Evolutionary conservation across 2,113 vertebrate species (phyloP).

Genomic region (Coptodon bakossiorum): DNA sequence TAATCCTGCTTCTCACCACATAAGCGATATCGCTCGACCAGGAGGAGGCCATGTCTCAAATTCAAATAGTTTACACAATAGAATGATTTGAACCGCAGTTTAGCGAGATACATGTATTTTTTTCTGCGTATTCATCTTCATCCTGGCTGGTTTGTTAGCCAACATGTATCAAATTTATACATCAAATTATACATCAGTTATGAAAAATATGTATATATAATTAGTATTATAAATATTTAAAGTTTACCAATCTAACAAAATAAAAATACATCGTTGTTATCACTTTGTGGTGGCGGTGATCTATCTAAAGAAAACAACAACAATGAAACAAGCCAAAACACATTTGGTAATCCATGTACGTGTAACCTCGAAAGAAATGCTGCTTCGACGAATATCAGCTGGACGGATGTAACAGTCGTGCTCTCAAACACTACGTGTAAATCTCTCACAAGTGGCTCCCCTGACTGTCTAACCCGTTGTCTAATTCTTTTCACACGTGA

Average conservation of each 20-base stretch:
- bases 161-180: not conserved
- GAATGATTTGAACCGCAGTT: not conserved
- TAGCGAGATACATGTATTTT: not conserved
- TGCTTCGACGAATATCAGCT: not conserved
- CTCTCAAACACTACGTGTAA: not conserved
- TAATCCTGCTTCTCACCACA: conserved; percentile 40
- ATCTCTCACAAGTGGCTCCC: not conserved
- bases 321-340: not conserved
- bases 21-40: conserved; percentile 31
- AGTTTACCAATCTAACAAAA: not conserved
- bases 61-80: conserved; percentile 49
- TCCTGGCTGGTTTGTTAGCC: not conserved
- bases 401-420: not conserved
- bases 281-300: not conserved
- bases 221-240: not conserved
- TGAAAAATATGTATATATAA: not conserved
- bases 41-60: conserved; percentile 28
- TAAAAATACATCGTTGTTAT: not conserved
- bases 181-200: not conserved
- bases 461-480: not conserved
- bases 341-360: not conserved
- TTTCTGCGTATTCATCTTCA: not conserved
- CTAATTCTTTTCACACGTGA: not conserved
- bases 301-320: not conserved
- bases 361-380: not conserved